Evolutionary conservation across 2,113 vertebrate species (phyloP).

Genomic region (Gallinago paraguaiae): DNA sequence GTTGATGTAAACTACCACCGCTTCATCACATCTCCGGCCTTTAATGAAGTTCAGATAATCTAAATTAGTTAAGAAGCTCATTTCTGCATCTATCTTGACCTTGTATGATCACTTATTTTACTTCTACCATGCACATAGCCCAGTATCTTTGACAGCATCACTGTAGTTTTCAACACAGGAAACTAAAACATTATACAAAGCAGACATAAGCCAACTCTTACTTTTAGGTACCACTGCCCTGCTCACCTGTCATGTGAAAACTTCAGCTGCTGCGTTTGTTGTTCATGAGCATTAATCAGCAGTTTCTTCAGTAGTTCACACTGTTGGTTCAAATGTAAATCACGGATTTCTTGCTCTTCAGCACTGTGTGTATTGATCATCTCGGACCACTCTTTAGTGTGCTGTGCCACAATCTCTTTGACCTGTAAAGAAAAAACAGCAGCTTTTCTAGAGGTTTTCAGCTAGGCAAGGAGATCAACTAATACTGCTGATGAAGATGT

Average conservation of each 20-base stretch:
- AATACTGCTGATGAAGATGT: background rate
- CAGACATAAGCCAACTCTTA: background rate
- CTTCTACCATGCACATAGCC: background rate
- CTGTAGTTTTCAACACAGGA: background rate
- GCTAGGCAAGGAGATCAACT: background rate
- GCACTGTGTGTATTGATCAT: constrained; percentile 90
- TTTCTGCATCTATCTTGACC: background rate
- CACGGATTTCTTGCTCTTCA: constrained; percentile 91
- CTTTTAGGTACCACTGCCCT: background rate
- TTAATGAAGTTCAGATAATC: background rate
- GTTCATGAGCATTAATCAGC: constrained; percentile 87
- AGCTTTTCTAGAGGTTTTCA: background rate
- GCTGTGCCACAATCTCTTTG: constrained; percentile 94
- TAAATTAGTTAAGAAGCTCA: background rate
- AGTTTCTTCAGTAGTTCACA: constrained; percentile 93
- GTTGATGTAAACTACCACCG: background rate
- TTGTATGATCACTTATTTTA: background rate
- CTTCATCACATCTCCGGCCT: background rate
- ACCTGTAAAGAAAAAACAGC: constrained; percentile 74
- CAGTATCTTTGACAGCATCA: background rate
- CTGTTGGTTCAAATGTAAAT: constrained; percentile 91
- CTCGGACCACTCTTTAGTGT: constrained; percentile 98
- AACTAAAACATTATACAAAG: background rate
- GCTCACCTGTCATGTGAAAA: constrained; percentile 92
- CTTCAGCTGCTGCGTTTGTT: constrained; percentile 92